Evolutionary conservation across 2,113 vertebrate genomes (phyloP).

Genomic region (Tylochromis polylepis): DNA sequence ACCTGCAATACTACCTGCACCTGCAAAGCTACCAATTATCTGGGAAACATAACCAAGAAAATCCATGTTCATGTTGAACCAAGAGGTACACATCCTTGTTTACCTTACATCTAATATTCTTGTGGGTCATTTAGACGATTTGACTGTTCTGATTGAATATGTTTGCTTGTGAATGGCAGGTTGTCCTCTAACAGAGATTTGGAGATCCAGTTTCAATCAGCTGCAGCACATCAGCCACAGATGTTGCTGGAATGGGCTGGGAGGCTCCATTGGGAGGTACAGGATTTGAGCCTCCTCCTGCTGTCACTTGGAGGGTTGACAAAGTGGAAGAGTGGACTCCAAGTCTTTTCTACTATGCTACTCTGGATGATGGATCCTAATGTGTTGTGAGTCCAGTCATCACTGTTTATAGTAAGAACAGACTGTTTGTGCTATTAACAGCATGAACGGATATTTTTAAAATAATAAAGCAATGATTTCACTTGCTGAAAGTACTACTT

Average conservation of each 20-base stretch:
- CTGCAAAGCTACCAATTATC: background rate
- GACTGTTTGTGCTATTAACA: background rate
- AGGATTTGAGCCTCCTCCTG: background rate
- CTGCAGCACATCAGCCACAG: background rate
- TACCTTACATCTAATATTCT: background rate
- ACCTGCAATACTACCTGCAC: rapidly evolving
- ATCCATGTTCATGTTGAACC: rapidly evolving
- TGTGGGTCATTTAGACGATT: background rate
- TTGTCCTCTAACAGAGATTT: slow-evolving; percentile 13
- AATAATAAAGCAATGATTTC: background rate
- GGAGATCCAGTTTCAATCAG: slow-evolving; percentile 20
- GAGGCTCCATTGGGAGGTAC: background rate
- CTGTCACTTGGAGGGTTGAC: background rate
- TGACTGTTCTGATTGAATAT: background rate
- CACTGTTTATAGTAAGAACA: slow-evolving; percentile 14
- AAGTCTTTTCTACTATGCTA: background rate
- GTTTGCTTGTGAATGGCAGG: background rate
- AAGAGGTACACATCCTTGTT: background rate
- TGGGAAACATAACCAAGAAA: background rate
- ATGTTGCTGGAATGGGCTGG: background rate
- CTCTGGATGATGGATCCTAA: background rate
- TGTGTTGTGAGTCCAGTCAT: rapidly evolving
- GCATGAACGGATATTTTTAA: no score
- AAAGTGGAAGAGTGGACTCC: background rate
- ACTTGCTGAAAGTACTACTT: no score